A percentile compares a stretch with the other conserved stretches of the same genome.
Evolutionary conservation across 2,888 invertebrate species (phyloP).

Genomic region (Lepidocyrtinus sp.): DNA sequence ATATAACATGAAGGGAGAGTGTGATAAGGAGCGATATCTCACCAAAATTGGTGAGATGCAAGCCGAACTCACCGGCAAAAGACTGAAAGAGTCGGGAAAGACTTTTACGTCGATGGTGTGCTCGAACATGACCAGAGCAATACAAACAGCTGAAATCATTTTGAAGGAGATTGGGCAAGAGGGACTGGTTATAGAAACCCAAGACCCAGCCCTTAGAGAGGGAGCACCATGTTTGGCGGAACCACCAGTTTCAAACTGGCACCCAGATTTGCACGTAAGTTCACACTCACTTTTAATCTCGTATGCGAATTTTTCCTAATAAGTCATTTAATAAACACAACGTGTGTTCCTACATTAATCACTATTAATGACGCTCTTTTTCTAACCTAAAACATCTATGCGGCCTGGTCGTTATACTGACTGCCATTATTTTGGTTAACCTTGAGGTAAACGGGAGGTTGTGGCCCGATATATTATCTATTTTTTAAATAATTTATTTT

Average conservation of each 20-base stretch:
- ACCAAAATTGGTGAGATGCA: slow-evolving; percentile 86
- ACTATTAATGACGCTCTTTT: too few relatives aligned
- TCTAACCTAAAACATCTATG: too few relatives aligned
- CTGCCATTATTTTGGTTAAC: too few relatives aligned
- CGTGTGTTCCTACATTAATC: too few relatives aligned
- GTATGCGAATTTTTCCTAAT: too few relatives aligned
- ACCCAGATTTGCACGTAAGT: slow-evolving; percentile 83
- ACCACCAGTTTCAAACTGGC: slow-evolving; percentile 88
- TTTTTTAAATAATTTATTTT: slow-evolving; percentile 64
- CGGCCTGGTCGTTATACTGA: too few relatives aligned
- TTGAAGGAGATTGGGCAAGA: slow-evolving; percentile 71
- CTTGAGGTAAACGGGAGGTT: too few relatives aligned
- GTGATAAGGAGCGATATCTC: slow-evolving; percentile 82
- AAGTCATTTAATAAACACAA: too few relatives aligned
- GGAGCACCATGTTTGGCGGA: slow-evolving; percentile 97
- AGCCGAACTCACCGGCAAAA: slow-evolving; percentile 87
- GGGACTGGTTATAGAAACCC: slow-evolving; percentile 74
- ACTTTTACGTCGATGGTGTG: slow-evolving; percentile 86
- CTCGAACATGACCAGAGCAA: slow-evolving; percentile 95
- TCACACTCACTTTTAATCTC: too few relatives aligned
- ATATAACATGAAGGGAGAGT: slow-evolving; percentile 83
- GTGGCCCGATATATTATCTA: too few relatives aligned
- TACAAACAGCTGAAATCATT: slow-evolving; percentile 91
- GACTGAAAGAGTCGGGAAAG: slow-evolving; percentile 82
- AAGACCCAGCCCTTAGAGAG: slow-evolving; percentile 87